Evolutionary conservation across 2,797 vertebrate species (phyloP).

Genomic region (Labroides dimidiatus): DNA sequence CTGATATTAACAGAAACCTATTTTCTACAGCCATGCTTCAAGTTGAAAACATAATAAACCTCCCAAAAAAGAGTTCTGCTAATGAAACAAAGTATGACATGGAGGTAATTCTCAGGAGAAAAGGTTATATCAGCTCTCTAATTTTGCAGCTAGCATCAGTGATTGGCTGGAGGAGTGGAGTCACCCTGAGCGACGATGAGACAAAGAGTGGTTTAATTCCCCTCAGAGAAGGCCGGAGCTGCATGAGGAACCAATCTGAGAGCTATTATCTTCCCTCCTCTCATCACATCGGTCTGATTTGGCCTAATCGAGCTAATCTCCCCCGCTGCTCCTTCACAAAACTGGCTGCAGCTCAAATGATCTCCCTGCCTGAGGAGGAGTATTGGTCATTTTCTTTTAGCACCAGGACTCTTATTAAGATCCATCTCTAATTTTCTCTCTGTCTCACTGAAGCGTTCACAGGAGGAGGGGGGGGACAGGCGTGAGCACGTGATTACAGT

Average conservation of each 20-base stretch:
- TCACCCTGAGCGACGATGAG: slow-evolving; percentile 55
- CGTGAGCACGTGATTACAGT: slow-evolving; percentile 76
- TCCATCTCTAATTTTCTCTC: slow-evolving; percentile 81
- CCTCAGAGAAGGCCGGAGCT: slow-evolving; percentile 54
- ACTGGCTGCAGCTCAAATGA: slow-evolving; percentile 68
- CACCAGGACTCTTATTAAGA: slow-evolving; percentile 82
- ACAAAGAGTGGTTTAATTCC: slow-evolving; percentile 70
- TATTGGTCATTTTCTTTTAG: slow-evolving; percentile 80
- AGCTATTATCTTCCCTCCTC: slow-evolving; percentile 68
- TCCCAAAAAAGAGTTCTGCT: slow-evolving; percentile 7
- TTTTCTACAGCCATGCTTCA: slow-evolving; percentile 4
- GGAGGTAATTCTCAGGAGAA: slow-evolving; percentile 43
- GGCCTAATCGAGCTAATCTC: slow-evolving; percentile 81
- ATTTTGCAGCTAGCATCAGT: slow-evolving; percentile 33
- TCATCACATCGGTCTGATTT: slow-evolving; percentile 75
- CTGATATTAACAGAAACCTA: slow-evolving; percentile 4
- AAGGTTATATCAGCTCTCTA: slow-evolving; percentile 58
- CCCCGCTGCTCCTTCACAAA: slow-evolving; percentile 66
- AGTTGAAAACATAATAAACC: slow-evolving; percentile 18
- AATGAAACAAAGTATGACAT: slow-evolving; percentile 39
- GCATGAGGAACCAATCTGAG: slow-evolving; percentile 62
- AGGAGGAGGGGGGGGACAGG: slow-evolving; percentile 40
- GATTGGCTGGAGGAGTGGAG: slow-evolving; percentile 49
- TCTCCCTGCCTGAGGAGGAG: slow-evolving; percentile 77
- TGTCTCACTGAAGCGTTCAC: slow-evolving; percentile 57